A percentile compares a stretch with the other conserved stretches of the same genome.
These are phyloP conservation scores for Haliclona indistincta DNA, from an alignment of 37 sponge, comb jelly and placozoan genomes.

Conservation along the genomic window DNA sequence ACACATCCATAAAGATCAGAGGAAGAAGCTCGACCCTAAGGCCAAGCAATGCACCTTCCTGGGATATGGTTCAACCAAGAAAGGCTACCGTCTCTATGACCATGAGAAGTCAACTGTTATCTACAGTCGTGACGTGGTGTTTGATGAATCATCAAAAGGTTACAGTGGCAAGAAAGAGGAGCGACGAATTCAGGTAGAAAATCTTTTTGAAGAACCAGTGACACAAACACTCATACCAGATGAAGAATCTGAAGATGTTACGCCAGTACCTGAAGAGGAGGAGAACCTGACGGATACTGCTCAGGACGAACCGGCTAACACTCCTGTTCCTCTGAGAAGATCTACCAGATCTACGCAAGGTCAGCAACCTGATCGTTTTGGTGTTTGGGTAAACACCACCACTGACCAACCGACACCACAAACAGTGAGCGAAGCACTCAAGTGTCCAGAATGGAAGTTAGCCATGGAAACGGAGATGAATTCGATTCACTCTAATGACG, in stretches of 20 bases:
- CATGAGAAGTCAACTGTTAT: constrained; percentile 14
- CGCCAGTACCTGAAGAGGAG: too few species aligned
- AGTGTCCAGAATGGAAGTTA: constrained; percentile 3
- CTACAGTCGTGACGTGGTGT: constrained; percentile 52
- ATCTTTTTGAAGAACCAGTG: too few species aligned
- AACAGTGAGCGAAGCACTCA: background rate
- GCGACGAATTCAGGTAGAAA: too few species aligned
- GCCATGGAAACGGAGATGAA: constrained; percentile 61
- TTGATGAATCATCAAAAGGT: constrained; percentile 47
- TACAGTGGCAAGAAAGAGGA: too few species aligned
- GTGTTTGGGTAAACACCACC: background rate
- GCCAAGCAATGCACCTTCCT: constrained; percentile 51
- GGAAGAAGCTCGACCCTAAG: constrained; percentile 48
- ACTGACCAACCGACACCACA: background rate
- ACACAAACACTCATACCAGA: too few species aligned
- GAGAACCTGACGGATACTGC: too few species aligned
- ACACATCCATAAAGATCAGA: constrained; percentile 44
- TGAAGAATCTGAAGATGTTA: too few species aligned
- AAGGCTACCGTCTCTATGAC: constrained; percentile 59
- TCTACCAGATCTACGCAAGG: background rate
- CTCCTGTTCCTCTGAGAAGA: background rate
- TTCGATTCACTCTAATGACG: constrained; percentile 48
- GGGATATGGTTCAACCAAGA: constrained; percentile 30
- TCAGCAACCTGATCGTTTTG: background rate
- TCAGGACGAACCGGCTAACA: too few species aligned